Evolutionary conservation across 2,113 vertebrate species (phyloP), one percentile per base, ranked within the genome.

Genomic region (Eretmochelys imbricata): DNA sequence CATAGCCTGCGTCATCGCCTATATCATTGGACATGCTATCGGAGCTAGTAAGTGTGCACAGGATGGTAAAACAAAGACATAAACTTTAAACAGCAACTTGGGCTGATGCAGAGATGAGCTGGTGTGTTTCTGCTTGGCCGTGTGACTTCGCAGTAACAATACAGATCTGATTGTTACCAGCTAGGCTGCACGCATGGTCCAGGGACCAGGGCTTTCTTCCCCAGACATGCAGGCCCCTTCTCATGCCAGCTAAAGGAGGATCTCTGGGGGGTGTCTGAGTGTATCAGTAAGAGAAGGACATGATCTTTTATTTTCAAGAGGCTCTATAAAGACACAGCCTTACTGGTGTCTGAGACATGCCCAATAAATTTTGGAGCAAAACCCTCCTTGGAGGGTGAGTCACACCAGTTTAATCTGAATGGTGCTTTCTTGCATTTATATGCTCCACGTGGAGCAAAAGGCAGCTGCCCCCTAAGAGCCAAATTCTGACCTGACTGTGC

Each of bases 11-110:
- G 92, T 99, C 97, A 97, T 99, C 65, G 1, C 96, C 91, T 99
- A 99, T 88, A 96, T 99, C 96, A 98, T 98, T 0, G 99, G 99
- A 75, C 99, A 99, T 0, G 99, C 99, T 69, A 97, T 99, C 1
- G 99, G 99, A 88, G 99, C 99, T 92, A 99, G 99, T 99, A 93
- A 96, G 99, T 99, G 86, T 22, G 6, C 42, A 0, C 19, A 6
- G 38, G 4, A 12, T 20, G 6, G 5, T 31, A 16, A 87, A 93
- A 59, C 22, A 84, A 27, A 16, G 19, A 20, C 0, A 2, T 35
- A 6, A 4, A 0, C 57, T 78, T 42, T 69, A 80, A 19, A 4
- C 50, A 83, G 53, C 88, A 69, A 46, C 84, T 51, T 75, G 55
- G 29, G 49, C 79, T 92, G 48, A 53, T 6, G 6, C n/a, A 11